Evolutionary conservation across 2,888 invertebrate genomes (phyloP).

Genomic region (Cynaeus angustus): DNA sequence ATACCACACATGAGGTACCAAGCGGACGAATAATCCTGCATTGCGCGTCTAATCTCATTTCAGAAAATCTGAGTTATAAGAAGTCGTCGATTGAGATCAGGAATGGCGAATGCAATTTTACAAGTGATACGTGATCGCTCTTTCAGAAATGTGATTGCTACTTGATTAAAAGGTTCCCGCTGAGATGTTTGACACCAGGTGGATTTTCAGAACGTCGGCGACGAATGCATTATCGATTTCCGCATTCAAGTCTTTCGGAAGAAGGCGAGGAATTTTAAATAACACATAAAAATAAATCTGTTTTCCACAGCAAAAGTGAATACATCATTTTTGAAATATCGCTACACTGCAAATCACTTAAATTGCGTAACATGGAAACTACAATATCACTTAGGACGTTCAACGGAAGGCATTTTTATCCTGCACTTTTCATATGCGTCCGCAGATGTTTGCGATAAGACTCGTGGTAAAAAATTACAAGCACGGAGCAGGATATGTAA

Average conservation of each 20-base stretch:
- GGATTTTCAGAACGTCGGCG: slow-evolving; percentile 10
- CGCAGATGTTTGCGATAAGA: no score
- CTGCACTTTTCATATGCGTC: neutral
- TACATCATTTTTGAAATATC: slow-evolving; percentile 18
- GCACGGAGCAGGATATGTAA: no score
- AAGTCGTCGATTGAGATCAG: slow-evolving; percentile 27
- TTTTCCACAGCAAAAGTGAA: neutral
- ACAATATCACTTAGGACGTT: neutral
- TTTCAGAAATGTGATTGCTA: slow-evolving; percentile 26
- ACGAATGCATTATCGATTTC: slow-evolving; percentile 26
- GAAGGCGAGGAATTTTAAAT: neutral
- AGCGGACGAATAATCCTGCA: slow-evolving; percentile 1
- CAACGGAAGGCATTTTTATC: slow-evolving; percentile 12
- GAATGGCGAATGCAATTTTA: slow-evolving; percentile 35
- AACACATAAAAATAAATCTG: neutral
- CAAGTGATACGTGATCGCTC: slow-evolving; percentile 33
- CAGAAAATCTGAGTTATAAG: slow-evolving; percentile 12
- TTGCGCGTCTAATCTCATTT: slow-evolving; percentile 16
- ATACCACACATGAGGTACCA: slow-evolving; percentile 1
- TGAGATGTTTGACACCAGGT: slow-evolving; percentile 26
- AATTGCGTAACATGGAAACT: neutral
- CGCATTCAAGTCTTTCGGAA: neutral
- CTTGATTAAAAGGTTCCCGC: slow-evolving; percentile 32
- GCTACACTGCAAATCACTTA: neutral
- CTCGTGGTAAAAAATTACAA: no score